Conservation (phyloP, 1,140 invertebrate species). For the Eupristina koningsbergeri region DNA sequence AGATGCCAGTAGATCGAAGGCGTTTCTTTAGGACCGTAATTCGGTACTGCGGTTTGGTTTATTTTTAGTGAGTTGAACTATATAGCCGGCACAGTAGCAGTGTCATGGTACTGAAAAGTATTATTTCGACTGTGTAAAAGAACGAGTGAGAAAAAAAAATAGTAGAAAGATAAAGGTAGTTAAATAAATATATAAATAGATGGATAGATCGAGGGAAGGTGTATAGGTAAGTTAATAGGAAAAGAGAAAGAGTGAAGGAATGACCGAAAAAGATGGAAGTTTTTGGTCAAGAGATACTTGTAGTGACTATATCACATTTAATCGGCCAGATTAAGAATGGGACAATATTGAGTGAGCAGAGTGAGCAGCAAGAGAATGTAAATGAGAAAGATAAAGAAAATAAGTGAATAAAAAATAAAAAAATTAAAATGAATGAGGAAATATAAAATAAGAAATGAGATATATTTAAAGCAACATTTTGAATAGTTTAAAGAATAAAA, state of each 20-base stretch:
- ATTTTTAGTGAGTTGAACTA: slow-evolving; percentile 63
- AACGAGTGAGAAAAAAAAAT: slow-evolving; percentile 31
- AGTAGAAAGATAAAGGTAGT: slow-evolving; percentile 13
- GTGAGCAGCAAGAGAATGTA: not conserved
- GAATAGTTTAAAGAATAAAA: too few relatives aligned
- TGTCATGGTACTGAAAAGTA: slow-evolving; percentile 36
- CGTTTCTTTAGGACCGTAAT: slow-evolving; percentile 64
- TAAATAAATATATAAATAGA: slow-evolving; percentile 4
- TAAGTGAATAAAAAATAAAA: not conserved
- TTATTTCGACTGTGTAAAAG: slow-evolving; percentile 20
- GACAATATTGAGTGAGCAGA: not conserved
- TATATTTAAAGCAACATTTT: too few relatives aligned
- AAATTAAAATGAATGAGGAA: too few relatives aligned
- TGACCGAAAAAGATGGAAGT: not conserved
- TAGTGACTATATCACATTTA: not conserved
- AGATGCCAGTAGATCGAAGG: slow-evolving; percentile 31
- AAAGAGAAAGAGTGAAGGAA: not conserved
- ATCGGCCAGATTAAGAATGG: not conserved
- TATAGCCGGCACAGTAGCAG: not conserved
- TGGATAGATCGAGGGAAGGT: not conserved
- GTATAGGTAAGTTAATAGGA: not conserved
- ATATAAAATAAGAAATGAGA: too few relatives aligned
- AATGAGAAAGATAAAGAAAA: not conserved
- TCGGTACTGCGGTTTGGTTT: slow-evolving; percentile 57
- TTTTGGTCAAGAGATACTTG: not conserved